These are phyloP conservation scores for Lottia scabra DNA, from an alignment of 2,888 invertebrate species.

Conservation along the genomic window DNA sequence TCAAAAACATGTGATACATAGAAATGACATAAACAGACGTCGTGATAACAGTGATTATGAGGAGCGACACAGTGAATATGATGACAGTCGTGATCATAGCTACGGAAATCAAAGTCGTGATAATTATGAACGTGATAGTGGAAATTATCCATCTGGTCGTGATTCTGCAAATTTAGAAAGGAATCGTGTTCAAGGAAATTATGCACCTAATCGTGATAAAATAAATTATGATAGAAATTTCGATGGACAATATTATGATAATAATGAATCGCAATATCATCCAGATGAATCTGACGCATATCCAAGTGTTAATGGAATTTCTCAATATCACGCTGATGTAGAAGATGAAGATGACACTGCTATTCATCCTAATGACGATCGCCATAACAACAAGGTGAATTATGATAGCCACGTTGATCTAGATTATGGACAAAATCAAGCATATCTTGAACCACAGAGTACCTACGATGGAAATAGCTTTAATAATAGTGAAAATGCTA, in stretches of 20 bases:
- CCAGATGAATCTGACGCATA: neutral
- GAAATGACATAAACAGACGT: neutral
- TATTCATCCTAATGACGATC: neutral
- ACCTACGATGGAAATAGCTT: neutral
- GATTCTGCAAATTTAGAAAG: neutral
- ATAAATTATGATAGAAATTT: no score
- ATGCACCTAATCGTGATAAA: no score
- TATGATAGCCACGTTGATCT: neutral
- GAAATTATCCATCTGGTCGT: neutral
- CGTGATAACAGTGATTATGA: no score
- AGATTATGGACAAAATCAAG: neutral
- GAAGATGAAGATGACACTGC: neutral
- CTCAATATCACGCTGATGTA: neutral
- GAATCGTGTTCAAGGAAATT: no score
- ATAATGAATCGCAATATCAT: neutral
- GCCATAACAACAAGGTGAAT: neutral
- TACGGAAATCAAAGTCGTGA: neutral
- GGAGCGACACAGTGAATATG: no score
- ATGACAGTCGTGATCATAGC: no score
- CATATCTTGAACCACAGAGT: neutral
- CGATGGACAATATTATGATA: neutral
- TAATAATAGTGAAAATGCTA: neutral
- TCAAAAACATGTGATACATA: neutral
- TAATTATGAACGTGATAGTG: neutral
- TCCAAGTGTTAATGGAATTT: neutral